Conservation (phyloP, 1,140 invertebrate species). For the Lasaia peninsularis region DNA sequence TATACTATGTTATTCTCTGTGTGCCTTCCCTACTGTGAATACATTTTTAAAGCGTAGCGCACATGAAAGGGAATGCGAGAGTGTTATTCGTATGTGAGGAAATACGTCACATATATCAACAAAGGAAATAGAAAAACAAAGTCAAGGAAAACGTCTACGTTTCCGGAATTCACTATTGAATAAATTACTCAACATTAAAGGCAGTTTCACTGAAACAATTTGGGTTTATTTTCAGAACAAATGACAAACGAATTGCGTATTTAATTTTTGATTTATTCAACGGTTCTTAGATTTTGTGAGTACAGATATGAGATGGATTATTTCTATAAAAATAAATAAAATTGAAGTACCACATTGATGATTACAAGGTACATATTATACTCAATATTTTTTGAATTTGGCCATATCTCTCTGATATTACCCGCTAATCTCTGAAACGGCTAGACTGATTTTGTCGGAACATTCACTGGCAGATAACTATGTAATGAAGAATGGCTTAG, state of each 20-base stretch:
- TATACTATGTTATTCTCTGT: background rate
- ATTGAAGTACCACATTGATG: no score
- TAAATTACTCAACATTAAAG: constrained; percentile 5
- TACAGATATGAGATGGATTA: background rate
- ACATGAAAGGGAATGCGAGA: constrained; percentile 4
- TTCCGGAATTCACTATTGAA: constrained; percentile 5
- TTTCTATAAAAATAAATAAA: no score
- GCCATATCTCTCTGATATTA: no score
- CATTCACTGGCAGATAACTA: no score
- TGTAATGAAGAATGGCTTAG: no score
- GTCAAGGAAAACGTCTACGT: constrained; percentile 2
- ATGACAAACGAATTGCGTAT: background rate
- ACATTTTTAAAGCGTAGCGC: constrained; percentile 8
- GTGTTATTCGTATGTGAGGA: constrained; percentile 6
- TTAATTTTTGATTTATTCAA: background rate
- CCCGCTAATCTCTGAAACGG: no score
- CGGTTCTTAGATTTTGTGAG: background rate
- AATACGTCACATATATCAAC: constrained; percentile 11
- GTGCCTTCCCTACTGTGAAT: background rate
- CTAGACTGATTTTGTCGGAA: no score
- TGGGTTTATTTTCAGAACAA: background rate
- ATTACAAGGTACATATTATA: no score
- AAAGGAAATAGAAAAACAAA: constrained; percentile 12
- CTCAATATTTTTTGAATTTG: no score
- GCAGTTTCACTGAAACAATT: background rate